Conservation (phyloP, 2,113 vertebrate genomes). For the Peromyscus polionotus region DNA sequence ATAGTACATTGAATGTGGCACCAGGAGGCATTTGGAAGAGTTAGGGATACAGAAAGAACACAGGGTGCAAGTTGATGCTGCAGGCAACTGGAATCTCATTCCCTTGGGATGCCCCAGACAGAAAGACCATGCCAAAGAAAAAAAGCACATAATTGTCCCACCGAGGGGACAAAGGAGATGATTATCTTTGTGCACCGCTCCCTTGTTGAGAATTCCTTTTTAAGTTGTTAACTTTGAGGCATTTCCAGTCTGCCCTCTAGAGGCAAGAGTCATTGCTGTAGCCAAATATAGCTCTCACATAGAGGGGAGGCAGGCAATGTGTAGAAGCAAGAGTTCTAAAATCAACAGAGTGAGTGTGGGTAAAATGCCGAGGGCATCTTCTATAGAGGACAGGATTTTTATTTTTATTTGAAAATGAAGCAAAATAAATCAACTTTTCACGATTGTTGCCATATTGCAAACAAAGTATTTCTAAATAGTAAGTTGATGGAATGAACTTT, state of each 20-base stretch:
- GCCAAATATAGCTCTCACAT: not conserved
- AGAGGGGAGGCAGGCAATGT: not conserved
- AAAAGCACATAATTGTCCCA: not conserved
- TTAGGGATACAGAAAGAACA: not conserved
- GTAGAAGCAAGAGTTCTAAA: not conserved
- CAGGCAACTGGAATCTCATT: not conserved
- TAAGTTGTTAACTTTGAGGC: not conserved
- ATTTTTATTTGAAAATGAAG: constrained; percentile 30
- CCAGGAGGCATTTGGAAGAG: not conserved
- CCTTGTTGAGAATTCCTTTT: not conserved
- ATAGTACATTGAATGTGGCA: not conserved
- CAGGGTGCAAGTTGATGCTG: not conserved
- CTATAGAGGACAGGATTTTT: not conserved
- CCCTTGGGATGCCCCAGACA: not conserved
- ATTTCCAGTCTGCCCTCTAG: not conserved
- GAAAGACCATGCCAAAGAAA: not conserved
- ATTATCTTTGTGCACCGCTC: not conserved
- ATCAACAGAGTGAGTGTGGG: not conserved
- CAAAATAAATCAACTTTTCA: not conserved
- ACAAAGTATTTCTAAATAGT: constrained; percentile 39
- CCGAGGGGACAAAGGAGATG: not conserved
- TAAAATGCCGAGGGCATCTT: not conserved
- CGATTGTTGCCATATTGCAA: not conserved
- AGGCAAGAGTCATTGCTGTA: not conserved
- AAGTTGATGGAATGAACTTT: constrained; percentile 4